Evolutionary conservation across 2,113 vertebrate species (phyloP), one percentile per base, ranked within the genome.

Genomic region (Gambusia affinis): DNA sequence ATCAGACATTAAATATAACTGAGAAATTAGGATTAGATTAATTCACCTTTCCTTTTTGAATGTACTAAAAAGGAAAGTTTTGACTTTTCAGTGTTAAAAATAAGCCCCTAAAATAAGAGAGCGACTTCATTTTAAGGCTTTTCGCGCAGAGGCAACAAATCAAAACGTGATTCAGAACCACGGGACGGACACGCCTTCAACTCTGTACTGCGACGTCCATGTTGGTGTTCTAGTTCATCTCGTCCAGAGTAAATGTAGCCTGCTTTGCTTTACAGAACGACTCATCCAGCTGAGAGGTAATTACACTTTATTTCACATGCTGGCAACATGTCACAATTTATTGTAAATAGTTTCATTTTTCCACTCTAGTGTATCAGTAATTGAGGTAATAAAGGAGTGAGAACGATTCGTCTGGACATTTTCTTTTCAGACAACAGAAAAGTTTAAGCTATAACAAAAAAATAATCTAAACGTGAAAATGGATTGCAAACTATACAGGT

Each of bases 331-430:
- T 85, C 82, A 85, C 81, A 83, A 42, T 80, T 82, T 86, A 85
- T 87, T 93, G 92, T 93, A 94, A 85, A 93, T 92, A 92, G 70
- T 88, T 88, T 73, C 35, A 82, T 84, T 86, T 90, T 92, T 89
- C 80, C 87, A 89, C 88, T 73, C 79, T 85, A 87, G 74, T 82
- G 85, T 85, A 81, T 87, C 78, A 84, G 89, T 83, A 70, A 73
- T 85, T 82, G 84, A 88, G 84, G 85, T 87, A 94, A 92, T 92
- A 94, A 94, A 94, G 76, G 73, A 84, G 81, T 85, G 72, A 90
- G 64, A 76, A 31, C 24, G 76, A 22, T 69, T 81, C 72, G 54
- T 80, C 82, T 64, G 29, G 27, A 33, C 70, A 39, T 64, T 47
- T 76, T 74, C 69, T 29, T 62, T 39, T 17, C 17, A 47, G 44